Evolutionary conservation across 2,888 invertebrate genomes (phyloP).

Genomic region (Cheilosia scutellata): DNA sequence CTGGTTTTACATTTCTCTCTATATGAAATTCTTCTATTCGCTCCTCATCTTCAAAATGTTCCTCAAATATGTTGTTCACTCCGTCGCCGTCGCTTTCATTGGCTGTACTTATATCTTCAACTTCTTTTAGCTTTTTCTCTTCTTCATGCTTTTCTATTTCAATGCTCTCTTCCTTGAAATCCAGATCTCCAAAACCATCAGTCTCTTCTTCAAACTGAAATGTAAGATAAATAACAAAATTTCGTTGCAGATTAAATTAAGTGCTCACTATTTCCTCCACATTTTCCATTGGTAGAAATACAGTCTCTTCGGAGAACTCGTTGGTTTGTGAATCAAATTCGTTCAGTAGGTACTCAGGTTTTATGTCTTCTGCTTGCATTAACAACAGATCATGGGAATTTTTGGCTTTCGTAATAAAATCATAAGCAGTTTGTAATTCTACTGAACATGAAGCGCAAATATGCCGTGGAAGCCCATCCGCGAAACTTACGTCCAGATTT

Average conservation of each 20-base stretch:
- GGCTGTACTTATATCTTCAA: slow-evolving; percentile 15
- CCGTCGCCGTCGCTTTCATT: slow-evolving; percentile 1
- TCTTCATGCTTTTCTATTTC: slow-evolving; percentile 6
- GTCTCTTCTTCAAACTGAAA: slow-evolving; percentile 50
- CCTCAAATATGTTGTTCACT: slow-evolving; percentile 10
- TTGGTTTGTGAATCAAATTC: slow-evolving; percentile 22
- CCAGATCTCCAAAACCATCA: background rate
- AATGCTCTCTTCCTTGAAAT: slow-evolving; percentile 9
- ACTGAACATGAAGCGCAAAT: slow-evolving; percentile 65
- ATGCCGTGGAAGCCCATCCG: slow-evolving; percentile 42
- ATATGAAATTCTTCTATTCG: slow-evolving; percentile 8
- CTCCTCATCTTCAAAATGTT: slow-evolving; percentile 27
- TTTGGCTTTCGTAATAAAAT: slow-evolving; percentile 72
- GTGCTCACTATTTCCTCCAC: slow-evolving; percentile 41
- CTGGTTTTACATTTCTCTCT: background rate
- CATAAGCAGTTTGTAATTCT: slow-evolving; percentile 65
- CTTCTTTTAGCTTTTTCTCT: background rate
- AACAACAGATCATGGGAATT: slow-evolving; percentile 56
- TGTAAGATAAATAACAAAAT: background rate
- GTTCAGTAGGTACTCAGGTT: slow-evolving; percentile 40
- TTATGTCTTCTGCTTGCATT: slow-evolving; percentile 33
- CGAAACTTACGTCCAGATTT: slow-evolving; percentile 44
- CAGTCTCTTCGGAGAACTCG: slow-evolving; percentile 25
- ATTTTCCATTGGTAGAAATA: slow-evolving; percentile 39
- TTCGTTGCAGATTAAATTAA: background rate